Base-by-base conservation (phyloP, 2,888 invertebrate species). In the Heliconius cydno region DNA sequence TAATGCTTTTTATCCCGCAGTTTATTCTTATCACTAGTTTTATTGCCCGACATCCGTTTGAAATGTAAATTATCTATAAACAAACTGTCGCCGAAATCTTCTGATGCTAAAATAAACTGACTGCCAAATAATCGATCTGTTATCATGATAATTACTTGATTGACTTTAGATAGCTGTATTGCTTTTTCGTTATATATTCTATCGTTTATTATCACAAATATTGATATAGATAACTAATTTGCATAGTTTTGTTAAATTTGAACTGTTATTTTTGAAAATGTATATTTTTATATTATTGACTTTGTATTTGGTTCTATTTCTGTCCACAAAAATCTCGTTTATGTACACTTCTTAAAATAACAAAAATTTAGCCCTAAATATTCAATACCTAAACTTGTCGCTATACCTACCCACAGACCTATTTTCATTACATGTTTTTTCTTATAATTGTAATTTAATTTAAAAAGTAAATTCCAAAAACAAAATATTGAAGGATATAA, bases 1-100 rank as follows among this genome's bases (percentile, higher is more conserved):
- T 86, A 85, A 77, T 83, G 68, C 57, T 28, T 80, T 80, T 79
- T 80, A 82, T 80, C 80, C 68, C 65, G 60, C 79, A 57, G 66
- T 77, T 79, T 77, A 79, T 82, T 82, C 76, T 81, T 72, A 79
- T 79, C 78, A 76, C 79, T 78, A 81, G 70, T 81, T 82, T 82
- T 80, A 82, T 82, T 78, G 78, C 81, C 63, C 79, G 73, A 76
- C 76, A 73, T 82, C 81, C 78, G 80, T 30, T 28, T 30, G 30
- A 30, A 30, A 30, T 30, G 30, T 30, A 46, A 28, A 63, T 41
- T 25, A 65, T 25, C 25, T 74, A 12, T 28, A 65, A 41, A 75
- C 46, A 75, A 41, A n/a, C 68, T 70, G 41, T 41, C 25, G 70
- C 41, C 41, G 25, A 41, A 25, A 46, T 41, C 25, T 41, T 70